Evolutionary conservation across 2,888 invertebrate species (phyloP).

Genomic region (Pachymerium ferrugineum): DNA sequence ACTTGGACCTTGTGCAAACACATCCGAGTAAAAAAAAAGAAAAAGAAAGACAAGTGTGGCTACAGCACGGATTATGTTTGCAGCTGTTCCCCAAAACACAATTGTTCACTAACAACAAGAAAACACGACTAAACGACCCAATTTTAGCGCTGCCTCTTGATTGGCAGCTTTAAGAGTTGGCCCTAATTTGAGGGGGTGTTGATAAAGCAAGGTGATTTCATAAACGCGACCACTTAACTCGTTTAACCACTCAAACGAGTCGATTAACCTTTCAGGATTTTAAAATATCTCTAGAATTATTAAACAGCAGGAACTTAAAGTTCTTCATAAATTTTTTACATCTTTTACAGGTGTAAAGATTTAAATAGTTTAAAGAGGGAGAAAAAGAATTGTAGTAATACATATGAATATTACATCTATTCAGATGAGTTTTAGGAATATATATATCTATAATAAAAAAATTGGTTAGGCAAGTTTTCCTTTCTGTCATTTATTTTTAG

Average conservation of each 20-base stretch:
- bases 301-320: no score
- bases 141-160: neutral
- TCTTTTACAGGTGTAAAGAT: no score
- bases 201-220: conserved; percentile 6
- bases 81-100: conserved; percentile 27
- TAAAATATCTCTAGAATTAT: neutral
- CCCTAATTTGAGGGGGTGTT: neutral
- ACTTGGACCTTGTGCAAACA: conserved; percentile 30
- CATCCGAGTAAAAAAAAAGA: conserved; percentile 29
- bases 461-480: no score
- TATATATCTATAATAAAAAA: no score
- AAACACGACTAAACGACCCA: neutral
- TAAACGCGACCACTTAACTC: conserved; percentile 15
- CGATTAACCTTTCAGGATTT: conserved; percentile 8
- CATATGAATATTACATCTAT: no score
- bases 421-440: no score
- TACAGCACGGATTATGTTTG: conserved; percentile 20
- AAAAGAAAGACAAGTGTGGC: conserved; percentile 20
- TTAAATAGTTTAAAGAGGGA: no score
- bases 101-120: conserved; percentile 23
- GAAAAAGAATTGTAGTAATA: no score
- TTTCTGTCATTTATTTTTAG: neutral
- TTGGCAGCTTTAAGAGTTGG: neutral
- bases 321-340: no score
- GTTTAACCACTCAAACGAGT: conserved; percentile 24